These are phyloP conservation scores for Mus caroli DNA, from an alignment of 2,797 vertebrate genomes.

Conservation along the genomic window DNA sequence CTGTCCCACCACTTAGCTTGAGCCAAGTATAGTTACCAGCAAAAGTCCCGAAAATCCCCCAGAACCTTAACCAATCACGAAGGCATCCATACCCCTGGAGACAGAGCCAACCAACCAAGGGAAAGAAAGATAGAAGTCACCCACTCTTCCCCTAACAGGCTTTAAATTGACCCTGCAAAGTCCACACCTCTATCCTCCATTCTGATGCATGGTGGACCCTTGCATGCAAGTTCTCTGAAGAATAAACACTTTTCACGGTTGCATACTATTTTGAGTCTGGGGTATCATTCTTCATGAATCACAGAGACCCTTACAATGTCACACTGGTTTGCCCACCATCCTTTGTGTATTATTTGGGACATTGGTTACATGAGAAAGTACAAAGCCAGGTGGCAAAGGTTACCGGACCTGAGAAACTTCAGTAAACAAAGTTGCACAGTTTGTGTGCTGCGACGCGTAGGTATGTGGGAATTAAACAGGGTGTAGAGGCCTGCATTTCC, in stretches of 20 bases:
- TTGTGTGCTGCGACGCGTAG: background rate
- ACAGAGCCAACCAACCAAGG: background rate
- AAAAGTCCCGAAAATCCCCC: background rate
- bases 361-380: background rate
- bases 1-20: background rate
- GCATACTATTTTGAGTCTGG: background rate
- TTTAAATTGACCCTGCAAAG: background rate
- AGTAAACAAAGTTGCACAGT: background rate
- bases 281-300: background rate
- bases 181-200: background rate
- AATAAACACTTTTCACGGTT: background rate
- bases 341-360: no score
- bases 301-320: background rate
- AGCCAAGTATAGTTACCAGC: background rate
- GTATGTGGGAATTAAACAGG: background rate
- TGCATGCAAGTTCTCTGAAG: background rate
- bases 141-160: background rate
- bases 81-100: background rate
- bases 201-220: background rate
- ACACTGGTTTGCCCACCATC: background rate
- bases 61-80: no score
- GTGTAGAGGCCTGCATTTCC: background rate
- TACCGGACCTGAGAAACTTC: background rate
- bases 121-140: background rate
- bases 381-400: background rate